Evolutionary conservation across 1,140 invertebrate species (phyloP).

Genomic region (Asobara japonica): DNA sequence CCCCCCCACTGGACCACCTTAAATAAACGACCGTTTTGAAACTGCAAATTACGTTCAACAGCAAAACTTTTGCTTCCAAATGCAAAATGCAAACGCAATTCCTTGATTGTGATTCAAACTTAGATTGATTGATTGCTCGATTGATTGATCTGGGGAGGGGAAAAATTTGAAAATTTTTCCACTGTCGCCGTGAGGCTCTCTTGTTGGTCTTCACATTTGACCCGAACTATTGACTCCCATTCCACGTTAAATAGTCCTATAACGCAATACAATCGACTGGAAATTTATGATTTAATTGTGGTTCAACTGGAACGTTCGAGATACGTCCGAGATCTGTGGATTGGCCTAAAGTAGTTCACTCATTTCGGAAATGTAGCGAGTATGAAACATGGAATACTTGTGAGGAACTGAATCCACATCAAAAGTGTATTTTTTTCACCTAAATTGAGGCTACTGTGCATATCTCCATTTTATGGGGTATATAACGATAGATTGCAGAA

Average conservation of each 20-base stretch:
- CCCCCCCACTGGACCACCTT: too few relatives aligned
- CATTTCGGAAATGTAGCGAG: too few relatives aligned
- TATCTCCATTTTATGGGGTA: too few relatives aligned
- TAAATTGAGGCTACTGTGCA: too few relatives aligned
- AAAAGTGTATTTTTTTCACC: too few relatives aligned
- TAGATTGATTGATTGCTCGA: too few relatives aligned
- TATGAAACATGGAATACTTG: too few relatives aligned
- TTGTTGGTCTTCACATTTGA: slow-evolving; percentile 25
- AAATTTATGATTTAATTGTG: slow-evolving; percentile 22
- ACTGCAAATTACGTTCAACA: background rate
- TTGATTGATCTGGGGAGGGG: background rate
- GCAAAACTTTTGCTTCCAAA: background rate
- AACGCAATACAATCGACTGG: slow-evolving; percentile 11
- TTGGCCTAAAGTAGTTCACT: background rate
- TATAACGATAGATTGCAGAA: too few relatives aligned
- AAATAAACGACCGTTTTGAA: too few relatives aligned
- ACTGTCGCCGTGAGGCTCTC: background rate
- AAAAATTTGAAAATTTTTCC: slow-evolving; percentile 13
- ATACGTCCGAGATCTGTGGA: background rate
- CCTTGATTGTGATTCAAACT: background rate
- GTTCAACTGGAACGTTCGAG: slow-evolving; percentile 28
- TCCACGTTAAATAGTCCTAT: slow-evolving; percentile 10
- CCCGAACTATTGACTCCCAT: slow-evolving; percentile 20
- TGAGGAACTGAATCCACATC: too few relatives aligned
- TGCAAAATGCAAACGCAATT: background rate